Percentiles rank a stretch among this genome's conserved stretches.
phyloP scores from a whole-genome alignment of 1,140 invertebrate genomes.

The Metaphire vulgaris region DNA sequence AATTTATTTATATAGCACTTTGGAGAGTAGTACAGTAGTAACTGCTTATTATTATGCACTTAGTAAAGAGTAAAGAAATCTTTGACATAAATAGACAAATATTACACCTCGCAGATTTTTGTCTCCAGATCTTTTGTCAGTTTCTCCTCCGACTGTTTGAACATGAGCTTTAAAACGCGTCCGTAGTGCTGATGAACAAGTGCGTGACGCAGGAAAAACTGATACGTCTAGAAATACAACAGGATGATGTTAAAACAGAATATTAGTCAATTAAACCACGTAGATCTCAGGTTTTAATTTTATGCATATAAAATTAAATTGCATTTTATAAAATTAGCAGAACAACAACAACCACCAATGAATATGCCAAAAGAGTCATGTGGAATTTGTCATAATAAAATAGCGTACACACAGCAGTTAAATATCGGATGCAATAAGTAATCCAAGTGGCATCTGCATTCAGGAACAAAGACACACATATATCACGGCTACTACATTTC shows the following conservation, averaged over 20 bases:
- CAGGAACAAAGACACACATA: background rate
- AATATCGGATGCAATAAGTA: too few relatives aligned
- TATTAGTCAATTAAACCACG: too few relatives aligned
- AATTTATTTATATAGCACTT: conserved; percentile 6
- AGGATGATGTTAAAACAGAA: too few relatives aligned
- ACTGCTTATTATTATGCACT: conserved; percentile 17
- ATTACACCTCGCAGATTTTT: conserved; percentile 60
- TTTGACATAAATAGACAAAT: background rate
- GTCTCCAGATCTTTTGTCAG: conserved; percentile 66
- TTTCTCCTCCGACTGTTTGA: conserved; percentile 72
- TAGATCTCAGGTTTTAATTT: too few relatives aligned
- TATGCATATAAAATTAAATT: too few relatives aligned
- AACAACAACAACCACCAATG: too few relatives aligned
- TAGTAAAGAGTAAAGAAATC: background rate
- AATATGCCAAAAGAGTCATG: too few relatives aligned
- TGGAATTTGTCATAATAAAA: too few relatives aligned
- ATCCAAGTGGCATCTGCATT: too few relatives aligned
- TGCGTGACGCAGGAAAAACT: conserved; percentile 74
- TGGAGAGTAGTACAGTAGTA: background rate
- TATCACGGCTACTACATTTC: background rate
- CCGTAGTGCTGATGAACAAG: conserved; percentile 70
- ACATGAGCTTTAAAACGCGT: conserved; percentile 67
- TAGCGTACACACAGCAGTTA: too few relatives aligned
- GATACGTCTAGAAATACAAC: conserved; percentile 56
- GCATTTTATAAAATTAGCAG: too few relatives aligned